Conservation (phyloP, 2,888 invertebrate genomes). For the Acanthacorydalis orientalis region DNA sequence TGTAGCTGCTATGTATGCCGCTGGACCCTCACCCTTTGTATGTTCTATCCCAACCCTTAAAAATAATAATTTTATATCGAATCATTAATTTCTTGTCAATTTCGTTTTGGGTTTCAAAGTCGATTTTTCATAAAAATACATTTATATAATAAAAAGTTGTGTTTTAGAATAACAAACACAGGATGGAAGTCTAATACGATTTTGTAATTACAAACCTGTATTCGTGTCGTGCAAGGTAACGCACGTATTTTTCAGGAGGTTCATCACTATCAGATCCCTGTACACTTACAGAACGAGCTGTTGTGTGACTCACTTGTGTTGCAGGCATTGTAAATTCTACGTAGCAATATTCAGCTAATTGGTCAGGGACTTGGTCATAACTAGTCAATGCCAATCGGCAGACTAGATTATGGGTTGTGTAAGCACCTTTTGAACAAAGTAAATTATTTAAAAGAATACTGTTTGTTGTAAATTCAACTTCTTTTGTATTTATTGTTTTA, state of each 20-base stretch:
- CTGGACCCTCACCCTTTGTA: conserved; percentile 54
- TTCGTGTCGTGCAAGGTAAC: conserved; percentile 90
- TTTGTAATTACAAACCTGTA: conserved; percentile 53
- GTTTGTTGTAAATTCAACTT: no score
- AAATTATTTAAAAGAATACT: no score
- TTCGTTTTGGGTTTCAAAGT: no score
- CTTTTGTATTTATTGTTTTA: no score
- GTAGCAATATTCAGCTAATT: conserved; percentile 70
- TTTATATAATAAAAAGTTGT: background rate
- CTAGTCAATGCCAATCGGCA: conserved; percentile 90
- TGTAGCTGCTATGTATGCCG: conserved; percentile 50
- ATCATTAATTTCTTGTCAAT: background rate
- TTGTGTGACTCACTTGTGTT: conserved; percentile 88
- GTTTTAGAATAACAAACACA: no score
- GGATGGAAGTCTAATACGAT: background rate
- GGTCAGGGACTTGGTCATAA: conserved; percentile 93
- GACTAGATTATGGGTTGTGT: conserved; percentile 91
- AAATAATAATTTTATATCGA: conserved; percentile 4
- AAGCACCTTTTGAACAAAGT: conserved; percentile 49
- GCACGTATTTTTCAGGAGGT: conserved; percentile 96
- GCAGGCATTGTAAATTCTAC: conserved; percentile 99
- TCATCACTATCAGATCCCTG: conserved; percentile 70
- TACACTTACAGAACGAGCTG: conserved; percentile 84
- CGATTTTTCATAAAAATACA: no score
- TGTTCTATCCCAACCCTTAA: conserved; percentile 77